Percentiles rank a stretch among this genome's conserved stretches.
phyloP scores from a whole-genome alignment of 1,140 invertebrate species.

The Drusus annulatus region DNA sequence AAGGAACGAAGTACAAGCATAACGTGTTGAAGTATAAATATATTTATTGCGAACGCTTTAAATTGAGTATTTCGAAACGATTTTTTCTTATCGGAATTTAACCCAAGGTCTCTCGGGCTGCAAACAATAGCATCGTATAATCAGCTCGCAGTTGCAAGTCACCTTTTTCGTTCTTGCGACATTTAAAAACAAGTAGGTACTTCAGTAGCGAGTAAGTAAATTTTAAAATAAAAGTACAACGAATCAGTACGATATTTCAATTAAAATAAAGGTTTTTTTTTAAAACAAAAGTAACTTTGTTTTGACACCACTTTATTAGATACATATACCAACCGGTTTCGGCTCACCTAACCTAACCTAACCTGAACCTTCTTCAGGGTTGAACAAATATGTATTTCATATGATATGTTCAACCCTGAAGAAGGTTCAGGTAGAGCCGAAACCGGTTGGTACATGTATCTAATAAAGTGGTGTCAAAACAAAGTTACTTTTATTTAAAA shows the following conservation, averaged over 20 bases:
- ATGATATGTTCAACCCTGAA: too few species aligned
- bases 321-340: too few species aligned
- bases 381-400: too few species aligned
- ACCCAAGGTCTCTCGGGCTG: conserved; percentile 14
- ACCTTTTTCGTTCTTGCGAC: neutral
- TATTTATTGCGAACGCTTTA: neutral
- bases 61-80: neutral
- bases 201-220: neutral
- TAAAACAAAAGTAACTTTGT: too few species aligned
- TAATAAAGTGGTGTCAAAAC: too few species aligned
- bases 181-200: neutral
- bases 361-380: too few species aligned
- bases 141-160: neutral
- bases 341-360: too few species aligned
- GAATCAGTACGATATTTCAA: neutral
- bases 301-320: too few species aligned
- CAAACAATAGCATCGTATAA: conserved; percentile 30
- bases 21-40: neutral
- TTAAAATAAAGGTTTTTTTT: neutral
- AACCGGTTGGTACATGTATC: too few species aligned
- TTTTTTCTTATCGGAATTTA: conserved; percentile 11
- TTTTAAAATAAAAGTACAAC: neutral
- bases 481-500: too few species aligned
- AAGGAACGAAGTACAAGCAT: neutral
- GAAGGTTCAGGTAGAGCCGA: too few species aligned